A percentile compares a stretch with the other conserved stretches of the same genome.
Conservation (phyloP, 2,797 vertebrate species). For the Malacoctenus gilli region DNA sequence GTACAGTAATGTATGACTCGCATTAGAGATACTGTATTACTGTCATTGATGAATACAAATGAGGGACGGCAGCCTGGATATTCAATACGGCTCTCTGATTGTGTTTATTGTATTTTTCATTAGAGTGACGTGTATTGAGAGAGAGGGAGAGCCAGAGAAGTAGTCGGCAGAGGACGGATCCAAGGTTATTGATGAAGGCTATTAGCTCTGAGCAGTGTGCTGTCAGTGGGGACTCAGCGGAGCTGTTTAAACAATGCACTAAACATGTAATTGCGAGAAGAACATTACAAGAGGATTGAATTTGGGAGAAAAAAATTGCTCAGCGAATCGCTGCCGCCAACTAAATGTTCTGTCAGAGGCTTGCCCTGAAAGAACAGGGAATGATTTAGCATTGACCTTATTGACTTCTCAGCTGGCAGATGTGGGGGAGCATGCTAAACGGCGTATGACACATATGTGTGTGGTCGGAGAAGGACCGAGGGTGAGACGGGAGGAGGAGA, state of each 20-base stretch:
- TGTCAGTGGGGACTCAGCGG: conserved; percentile 73
- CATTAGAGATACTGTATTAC: conserved; percentile 71
- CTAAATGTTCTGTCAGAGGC: conserved; percentile 55
- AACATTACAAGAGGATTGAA: conserved; percentile 69
- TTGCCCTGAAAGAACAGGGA: conserved; percentile 60
- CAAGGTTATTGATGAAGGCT: conserved; percentile 81
- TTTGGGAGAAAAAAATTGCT: conserved; percentile 68
- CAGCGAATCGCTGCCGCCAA: conserved; percentile 59
- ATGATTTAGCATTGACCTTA: conserved; percentile 63
- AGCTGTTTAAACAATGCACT: conserved; percentile 76
- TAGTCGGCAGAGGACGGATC: conserved; percentile 70
- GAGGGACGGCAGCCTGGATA: conserved; percentile 56
- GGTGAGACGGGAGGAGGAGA: conserved; percentile 1
- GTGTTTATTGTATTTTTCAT: conserved; percentile 81
- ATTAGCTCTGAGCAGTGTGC: conserved; percentile 71
- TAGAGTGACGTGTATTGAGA: conserved; percentile 74
- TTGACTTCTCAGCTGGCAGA: conserved; percentile 47
- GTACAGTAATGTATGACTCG: conserved; percentile 64
- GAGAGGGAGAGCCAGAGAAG: conserved; percentile 71
- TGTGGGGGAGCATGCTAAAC: conserved; percentile 32
- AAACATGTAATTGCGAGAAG: conserved; percentile 73
- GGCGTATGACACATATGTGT: conserved; percentile 9
- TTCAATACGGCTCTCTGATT: conserved; percentile 73
- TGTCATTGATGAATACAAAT: conserved; percentile 78
- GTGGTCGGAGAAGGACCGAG: conserved; percentile 16